phyloP scores from a whole-genome alignment of 2,113 vertebrate genomes.

The Pongo pygmaeus region DNA sequence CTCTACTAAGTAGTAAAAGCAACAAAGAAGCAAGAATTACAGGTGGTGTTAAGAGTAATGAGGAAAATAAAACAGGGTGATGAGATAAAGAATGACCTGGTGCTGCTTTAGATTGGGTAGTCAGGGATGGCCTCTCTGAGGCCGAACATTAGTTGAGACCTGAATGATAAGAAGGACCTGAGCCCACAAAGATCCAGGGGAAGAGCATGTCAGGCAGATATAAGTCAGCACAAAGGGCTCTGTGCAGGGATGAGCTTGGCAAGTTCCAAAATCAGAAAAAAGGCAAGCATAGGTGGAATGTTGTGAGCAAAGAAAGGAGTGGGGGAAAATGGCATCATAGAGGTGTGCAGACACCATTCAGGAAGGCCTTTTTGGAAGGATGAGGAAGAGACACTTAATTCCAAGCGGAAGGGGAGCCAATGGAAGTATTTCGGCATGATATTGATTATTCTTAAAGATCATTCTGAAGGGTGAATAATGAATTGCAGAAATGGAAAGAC shows the following conservation, averaged over 20 bases:
- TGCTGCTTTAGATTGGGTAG: not conserved
- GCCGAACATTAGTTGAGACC: not conserved
- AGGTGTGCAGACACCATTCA: too few species aligned
- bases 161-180: not conserved
- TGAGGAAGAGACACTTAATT: not conserved
- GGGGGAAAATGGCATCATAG: not conserved
- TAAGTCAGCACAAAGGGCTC: not conserved
- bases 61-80: not conserved
- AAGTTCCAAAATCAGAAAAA: not conserved
- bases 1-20: not conserved
- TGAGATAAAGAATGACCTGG: not conserved
- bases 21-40: not conserved
- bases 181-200: not conserved
- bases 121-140: not conserved
- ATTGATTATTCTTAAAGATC: not conserved
- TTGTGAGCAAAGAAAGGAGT: not conserved
- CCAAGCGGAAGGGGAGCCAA: not conserved
- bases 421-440: not conserved
- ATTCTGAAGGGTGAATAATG: not conserved
- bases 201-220: not conserved
- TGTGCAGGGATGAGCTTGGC: not conserved
- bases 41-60: not conserved
- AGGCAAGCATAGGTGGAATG: not conserved
- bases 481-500: not conserved
- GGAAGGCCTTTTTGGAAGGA: not conserved